Conservation (phyloP, 2,113 vertebrate genomes). For the Xiphophorus hellerii region DNA sequence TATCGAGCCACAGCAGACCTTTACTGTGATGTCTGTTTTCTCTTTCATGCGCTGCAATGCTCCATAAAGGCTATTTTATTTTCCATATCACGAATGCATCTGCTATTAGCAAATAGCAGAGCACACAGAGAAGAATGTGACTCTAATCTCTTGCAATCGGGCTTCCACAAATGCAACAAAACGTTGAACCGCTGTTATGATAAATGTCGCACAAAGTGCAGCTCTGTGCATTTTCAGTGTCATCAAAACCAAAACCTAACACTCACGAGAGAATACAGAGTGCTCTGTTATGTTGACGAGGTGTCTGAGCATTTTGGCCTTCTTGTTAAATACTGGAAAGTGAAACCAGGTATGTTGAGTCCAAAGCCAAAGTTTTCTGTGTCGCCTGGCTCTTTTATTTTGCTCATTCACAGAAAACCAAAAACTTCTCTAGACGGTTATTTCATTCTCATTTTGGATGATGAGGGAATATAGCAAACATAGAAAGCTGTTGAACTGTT, state of each 20-base stretch:
- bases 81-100: conserved; percentile 1
- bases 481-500: neutral
- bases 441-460: neutral
- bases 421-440: neutral
- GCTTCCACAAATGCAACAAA: neutral
- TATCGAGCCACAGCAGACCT: conserved; percentile 16
- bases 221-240: neutral
- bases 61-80: neutral
- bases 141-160: neutral
- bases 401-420: neutral
- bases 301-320: neutral
- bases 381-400: neutral
- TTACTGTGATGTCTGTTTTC: neutral
- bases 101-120: neutral
- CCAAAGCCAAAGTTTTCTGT: neutral
- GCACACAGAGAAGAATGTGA: neutral
- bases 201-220: conserved; percentile 3
- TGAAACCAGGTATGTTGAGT: neutral
- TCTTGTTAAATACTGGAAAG: neutral
- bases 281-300: neutral
- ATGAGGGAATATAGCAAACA: neutral
- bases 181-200: neutral
- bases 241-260: neutral
- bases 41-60: neutral
- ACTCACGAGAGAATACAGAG: conserved; percentile 1